These are phyloP conservation scores for Coronaproctus castanopsis DNA, from an alignment of 2,888 invertebrate species.

Conservation along the genomic window DNA sequence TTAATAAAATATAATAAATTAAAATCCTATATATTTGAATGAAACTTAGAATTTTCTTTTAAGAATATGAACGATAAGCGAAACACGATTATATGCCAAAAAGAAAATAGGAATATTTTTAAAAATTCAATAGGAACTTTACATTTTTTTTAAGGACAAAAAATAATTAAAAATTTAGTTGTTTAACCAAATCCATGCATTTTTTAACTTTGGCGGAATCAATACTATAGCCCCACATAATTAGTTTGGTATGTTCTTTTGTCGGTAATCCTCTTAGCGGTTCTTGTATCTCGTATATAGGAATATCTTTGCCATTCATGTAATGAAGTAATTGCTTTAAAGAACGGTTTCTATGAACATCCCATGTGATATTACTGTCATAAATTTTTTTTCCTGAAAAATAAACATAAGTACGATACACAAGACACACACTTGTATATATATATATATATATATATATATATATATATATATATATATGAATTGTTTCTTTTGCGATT, in stretches of 20 bases:
- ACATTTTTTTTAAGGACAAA: not conserved
- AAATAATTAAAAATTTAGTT: constrained; percentile 19
- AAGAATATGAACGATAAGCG: no score
- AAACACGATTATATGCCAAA: no score
- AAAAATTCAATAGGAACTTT: not conserved
- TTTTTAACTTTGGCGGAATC: constrained; percentile 46
- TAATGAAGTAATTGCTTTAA: constrained; percentile 30
- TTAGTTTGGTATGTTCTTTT: constrained; percentile 41
- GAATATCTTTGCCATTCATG: constrained; percentile 29
- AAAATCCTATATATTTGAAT: no score
- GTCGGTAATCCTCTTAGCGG: constrained; percentile 45
- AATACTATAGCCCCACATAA: constrained; percentile 57
- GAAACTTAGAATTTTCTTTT: no score
- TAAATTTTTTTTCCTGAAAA: no score
- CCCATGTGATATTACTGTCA: no score
- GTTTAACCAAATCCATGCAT: constrained; percentile 29
- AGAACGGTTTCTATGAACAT: constrained; percentile 45
- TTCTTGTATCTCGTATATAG: constrained; percentile 35
- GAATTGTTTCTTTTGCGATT: no score
- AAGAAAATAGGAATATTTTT: not conserved
- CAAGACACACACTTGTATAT: no score
- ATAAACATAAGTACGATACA: no score
- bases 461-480: no score
- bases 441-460: no score
- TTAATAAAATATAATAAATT: no score